phyloP scores from a whole-genome alignment of 1,140 invertebrate genomes.

The Drosophila nasuta region DNA sequence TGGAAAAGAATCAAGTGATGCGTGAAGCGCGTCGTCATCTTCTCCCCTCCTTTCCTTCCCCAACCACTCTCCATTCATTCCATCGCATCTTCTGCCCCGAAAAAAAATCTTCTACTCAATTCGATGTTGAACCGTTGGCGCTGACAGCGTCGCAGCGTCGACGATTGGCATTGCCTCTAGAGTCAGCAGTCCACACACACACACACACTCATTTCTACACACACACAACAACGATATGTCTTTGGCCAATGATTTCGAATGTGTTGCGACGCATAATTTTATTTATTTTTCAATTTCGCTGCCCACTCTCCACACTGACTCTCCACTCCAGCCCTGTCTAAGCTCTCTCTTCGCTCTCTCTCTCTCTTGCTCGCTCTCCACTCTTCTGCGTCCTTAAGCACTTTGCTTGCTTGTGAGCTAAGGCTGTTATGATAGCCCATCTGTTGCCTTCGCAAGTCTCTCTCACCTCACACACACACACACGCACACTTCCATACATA shows the following conservation, averaged over 20 bases:
- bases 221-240: slow-evolving; percentile 48
- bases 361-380: slow-evolving; percentile 1
- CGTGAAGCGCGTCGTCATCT: slow-evolving; percentile 51
- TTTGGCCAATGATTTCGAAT: slow-evolving; percentile 65
- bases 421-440: slow-evolving; percentile 63
- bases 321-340: neutral
- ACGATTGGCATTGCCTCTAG: slow-evolving; percentile 18
- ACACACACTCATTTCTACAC: neutral
- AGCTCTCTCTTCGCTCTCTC: neutral
- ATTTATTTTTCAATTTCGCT: slow-evolving; percentile 80
- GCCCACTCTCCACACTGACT: slow-evolving; percentile 30
- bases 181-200: neutral
- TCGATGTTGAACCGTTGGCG: slow-evolving; percentile 7
- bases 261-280: slow-evolving; percentile 77
- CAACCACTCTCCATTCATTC: neutral
- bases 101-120: slow-evolving; percentile 13
- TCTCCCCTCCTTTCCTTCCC: neutral
- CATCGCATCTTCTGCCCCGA: neutral
- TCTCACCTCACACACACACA: slow-evolving; percentile 17
- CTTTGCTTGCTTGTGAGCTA: slow-evolving; percentile 58
- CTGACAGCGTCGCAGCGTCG: slow-evolving; percentile 27
- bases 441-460: neutral
- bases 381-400: slow-evolving; percentile 51
- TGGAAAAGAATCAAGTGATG: slow-evolving; percentile 54
- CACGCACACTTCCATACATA: too few species aligned